Evolutionary conservation across 2,113 vertebrate genomes (phyloP).

Genomic region (Oxyura jamaicensis): DNA sequence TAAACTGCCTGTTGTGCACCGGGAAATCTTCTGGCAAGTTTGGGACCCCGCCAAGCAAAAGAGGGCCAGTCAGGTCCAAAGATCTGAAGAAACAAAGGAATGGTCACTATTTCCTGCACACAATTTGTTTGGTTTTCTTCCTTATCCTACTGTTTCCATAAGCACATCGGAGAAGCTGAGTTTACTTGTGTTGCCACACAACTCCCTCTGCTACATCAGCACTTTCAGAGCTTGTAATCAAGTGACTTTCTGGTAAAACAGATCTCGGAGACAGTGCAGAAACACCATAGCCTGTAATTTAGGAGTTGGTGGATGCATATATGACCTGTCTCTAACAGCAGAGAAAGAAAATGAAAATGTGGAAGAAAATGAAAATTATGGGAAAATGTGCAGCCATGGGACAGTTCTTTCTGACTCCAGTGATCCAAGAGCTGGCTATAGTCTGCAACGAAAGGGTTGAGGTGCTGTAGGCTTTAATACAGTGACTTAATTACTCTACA

Average conservation of each 20-base stretch:
- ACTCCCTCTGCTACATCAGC: background rate
- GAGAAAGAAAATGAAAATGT: background rate
- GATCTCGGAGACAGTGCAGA: background rate
- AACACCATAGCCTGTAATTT: background rate
- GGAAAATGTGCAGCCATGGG: background rate
- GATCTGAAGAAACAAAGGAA: slow-evolving; percentile 79
- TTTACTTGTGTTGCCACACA: background rate
- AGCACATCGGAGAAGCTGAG: background rate
- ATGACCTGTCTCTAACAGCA: background rate
- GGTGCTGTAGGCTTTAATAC: background rate
- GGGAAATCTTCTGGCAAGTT: slow-evolving; percentile 96
- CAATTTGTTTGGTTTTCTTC: background rate
- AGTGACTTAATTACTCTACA: background rate
- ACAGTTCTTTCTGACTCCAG: background rate
- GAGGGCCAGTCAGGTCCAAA: slow-evolving; percentile 92
- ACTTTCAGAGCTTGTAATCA: background rate
- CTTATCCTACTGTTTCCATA: background rate
- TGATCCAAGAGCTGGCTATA: background rate
- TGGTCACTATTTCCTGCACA: background rate
- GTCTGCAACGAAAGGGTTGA: background rate
- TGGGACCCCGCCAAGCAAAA: slow-evolving; percentile 93
- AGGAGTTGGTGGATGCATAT: background rate
- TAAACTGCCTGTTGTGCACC: slow-evolving; percentile 90
- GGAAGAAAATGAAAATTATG: background rate
- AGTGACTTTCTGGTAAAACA: background rate